These are phyloP conservation scores for Papilio demoleus DNA, from an alignment of 2,888 invertebrate genomes.

Conservation along the genomic window DNA sequence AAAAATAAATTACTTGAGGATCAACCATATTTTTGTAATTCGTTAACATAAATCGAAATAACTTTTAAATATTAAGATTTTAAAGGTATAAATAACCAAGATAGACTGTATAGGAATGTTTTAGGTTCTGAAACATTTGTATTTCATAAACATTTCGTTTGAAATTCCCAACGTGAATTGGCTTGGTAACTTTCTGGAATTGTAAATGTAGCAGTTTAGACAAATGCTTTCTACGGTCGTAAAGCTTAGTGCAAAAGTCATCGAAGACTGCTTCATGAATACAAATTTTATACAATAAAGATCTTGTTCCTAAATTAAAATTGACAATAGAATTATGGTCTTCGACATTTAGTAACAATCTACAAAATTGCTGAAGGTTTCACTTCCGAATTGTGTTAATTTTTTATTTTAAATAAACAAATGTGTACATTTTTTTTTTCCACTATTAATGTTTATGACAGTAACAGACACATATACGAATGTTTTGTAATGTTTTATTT, in stretches of 20 bases:
- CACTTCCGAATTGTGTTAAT: no score
- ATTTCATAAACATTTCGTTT: slow-evolving; percentile 26
- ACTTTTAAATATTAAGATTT: background rate
- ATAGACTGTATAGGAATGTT: background rate
- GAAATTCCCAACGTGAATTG: slow-evolving; percentile 29
- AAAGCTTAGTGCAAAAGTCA: slow-evolving; percentile 40
- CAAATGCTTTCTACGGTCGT: slow-evolving; percentile 35
- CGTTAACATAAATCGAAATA: no score
- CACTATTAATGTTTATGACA: no score
- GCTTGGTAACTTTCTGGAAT: slow-evolving; percentile 33
- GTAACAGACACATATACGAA: no score
- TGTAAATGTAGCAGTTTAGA: slow-evolving; percentile 40
- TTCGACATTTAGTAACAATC: no score
- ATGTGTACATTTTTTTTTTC: no score
- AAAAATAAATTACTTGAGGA: no score
- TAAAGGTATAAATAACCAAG: background rate
- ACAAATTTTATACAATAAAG: slow-evolving; percentile 35
- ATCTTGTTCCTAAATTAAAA: slow-evolving; percentile 29
- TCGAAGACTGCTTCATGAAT: slow-evolving; percentile 38
- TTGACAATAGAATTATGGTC: slow-evolving; percentile 24
- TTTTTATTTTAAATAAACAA: no score
- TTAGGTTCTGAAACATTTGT: slow-evolving; percentile 9
- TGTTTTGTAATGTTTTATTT: no score
- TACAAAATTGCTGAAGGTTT: no score
- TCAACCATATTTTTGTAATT: no score